Evolutionary conservation across 2,888 invertebrate genomes (phyloP).

Genomic region (Lepidocyrtinus sp.): DNA sequence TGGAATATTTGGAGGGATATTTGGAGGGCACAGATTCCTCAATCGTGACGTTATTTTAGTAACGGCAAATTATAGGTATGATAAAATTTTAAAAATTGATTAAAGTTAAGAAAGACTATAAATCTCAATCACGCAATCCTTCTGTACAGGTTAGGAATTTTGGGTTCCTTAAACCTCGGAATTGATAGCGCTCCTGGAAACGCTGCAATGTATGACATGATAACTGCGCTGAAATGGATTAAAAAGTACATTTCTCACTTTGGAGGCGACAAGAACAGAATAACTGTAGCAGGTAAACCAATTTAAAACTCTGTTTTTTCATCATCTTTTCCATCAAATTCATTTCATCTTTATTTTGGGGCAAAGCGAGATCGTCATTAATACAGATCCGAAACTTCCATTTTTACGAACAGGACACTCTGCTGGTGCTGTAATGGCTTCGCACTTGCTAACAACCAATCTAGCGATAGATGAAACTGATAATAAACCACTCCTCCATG

Average conservation of each 20-base stretch:
- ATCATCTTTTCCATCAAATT: too few species aligned
- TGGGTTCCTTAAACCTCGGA: conserved; percentile 55
- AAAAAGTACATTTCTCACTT: conserved; percentile 55
- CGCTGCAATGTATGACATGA: conserved; percentile 59
- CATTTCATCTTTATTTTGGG: too few species aligned
- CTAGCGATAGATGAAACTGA: conserved; percentile 32
- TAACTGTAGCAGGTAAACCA: conserved; percentile 51
- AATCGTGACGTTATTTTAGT: conserved; percentile 56
- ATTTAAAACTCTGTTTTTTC: too few species aligned
- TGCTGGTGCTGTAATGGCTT: conserved; percentile 58
- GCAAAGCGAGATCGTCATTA: neutral
- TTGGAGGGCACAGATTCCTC: conserved; percentile 54
- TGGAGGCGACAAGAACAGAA: conserved; percentile 35
- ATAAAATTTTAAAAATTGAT: neutral
- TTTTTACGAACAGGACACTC: conserved; percentile 46
- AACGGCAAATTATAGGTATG: conserved; percentile 60
- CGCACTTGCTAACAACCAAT: conserved; percentile 56
- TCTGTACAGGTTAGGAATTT: too few species aligned
- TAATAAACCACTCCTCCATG: conserved; percentile 20
- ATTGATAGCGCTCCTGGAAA: conserved; percentile 61
- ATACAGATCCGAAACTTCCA: too few species aligned
- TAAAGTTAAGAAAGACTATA: conserved; percentile 18
- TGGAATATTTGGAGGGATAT: conserved; percentile 45
- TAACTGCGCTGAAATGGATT: conserved; percentile 61
- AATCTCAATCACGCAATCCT: neutral